Conservation (phyloP, 2,797 vertebrate species). For the Rhynchotus rufescens region DNA sequence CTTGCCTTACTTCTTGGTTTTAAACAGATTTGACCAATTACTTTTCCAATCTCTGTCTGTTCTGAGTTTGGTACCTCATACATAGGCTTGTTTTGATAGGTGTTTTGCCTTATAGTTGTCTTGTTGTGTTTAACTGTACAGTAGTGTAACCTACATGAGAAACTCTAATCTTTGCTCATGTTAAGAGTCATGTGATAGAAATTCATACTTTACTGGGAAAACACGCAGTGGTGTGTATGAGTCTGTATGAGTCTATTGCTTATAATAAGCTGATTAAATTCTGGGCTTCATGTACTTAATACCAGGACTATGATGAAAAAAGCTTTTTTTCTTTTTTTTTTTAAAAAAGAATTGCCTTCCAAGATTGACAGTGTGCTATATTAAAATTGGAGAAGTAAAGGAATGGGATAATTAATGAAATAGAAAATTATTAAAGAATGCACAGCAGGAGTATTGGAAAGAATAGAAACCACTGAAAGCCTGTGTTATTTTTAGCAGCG, state of each 20-base stretch:
- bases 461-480: not conserved
- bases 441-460: not conserved
- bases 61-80: too few relatives aligned
- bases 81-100: too few relatives aligned
- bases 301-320: not conserved
- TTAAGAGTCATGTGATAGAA: not conserved
- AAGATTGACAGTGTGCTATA: not conserved
- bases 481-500: not conserved
- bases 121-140: too few relatives aligned
- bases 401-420: not conserved
- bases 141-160: not conserved
- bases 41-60: not conserved
- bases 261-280: not conserved
- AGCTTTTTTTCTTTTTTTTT: not conserved
- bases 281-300: not conserved
- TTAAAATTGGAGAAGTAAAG: not conserved
- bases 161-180: not conserved
- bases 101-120: too few relatives aligned
- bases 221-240: not conserved
- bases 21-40: not conserved
- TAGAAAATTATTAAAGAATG: not conserved
- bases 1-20: too few relatives aligned
- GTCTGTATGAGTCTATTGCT: not conserved
- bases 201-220: not conserved
- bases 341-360: not conserved